These are phyloP conservation scores for Stomatorhinus walkeri DNA, from an alignment of 2,797 vertebrate genomes.

Conservation along the genomic window DNA sequence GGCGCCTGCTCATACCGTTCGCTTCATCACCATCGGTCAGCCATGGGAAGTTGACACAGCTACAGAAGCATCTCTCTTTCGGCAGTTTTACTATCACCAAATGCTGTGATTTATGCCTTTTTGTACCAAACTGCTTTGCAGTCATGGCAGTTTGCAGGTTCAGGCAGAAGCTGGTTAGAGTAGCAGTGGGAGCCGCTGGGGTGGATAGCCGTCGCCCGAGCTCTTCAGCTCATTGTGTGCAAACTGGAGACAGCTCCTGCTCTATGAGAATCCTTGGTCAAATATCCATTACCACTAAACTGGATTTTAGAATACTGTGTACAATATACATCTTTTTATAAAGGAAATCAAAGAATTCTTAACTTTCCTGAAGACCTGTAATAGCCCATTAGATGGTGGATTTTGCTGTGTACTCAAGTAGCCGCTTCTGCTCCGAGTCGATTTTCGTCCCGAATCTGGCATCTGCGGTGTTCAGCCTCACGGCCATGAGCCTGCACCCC, in stretches of 20 bases:
- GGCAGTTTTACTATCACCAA: neutral
- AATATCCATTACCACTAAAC: neutral
- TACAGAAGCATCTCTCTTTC: neutral
- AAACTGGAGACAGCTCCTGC: neutral
- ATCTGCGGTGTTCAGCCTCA: neutral
- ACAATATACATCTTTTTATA: neutral
- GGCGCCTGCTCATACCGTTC: neutral
- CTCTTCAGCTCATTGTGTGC: neutral
- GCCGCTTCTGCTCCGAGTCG: neutral
- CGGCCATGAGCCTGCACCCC: neutral
- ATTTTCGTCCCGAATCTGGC: neutral
- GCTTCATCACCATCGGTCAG: neutral
- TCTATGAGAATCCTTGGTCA: neutral
- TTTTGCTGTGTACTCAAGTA: neutral
- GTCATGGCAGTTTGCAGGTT: neutral
- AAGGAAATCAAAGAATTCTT: neutral
- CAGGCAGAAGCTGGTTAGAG: neutral
- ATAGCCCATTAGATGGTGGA: neutral
- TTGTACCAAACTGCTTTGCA: neutral
- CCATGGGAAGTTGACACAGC: neutral
- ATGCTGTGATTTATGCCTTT: neutral
- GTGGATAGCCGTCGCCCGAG: neutral
- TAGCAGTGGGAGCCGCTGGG: neutral
- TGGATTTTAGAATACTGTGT: neutral
- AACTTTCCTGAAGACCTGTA: neutral